Conservation (phyloP, 1,140 invertebrate species). For the Listronotus oregonensis region DNA sequence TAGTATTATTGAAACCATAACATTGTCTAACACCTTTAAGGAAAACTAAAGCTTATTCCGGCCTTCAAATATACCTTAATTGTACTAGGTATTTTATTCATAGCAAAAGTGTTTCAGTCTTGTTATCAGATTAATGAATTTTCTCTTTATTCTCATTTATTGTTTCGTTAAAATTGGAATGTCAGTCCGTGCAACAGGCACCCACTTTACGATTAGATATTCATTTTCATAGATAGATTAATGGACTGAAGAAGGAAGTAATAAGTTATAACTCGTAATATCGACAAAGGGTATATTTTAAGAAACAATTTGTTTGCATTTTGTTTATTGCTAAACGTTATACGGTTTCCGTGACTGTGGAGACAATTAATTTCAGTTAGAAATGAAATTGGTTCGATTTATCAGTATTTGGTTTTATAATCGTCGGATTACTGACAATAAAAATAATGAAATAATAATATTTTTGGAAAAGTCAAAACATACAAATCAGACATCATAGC, state of each 20-base stretch:
- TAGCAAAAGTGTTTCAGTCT: too few relatives aligned
- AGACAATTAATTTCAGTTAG: background rate
- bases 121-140: too few relatives aligned
- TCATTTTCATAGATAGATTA: constrained; percentile 6
- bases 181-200: constrained; percentile 5
- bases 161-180: constrained; percentile 1
- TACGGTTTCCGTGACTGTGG: constrained; percentile 1
- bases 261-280: constrained; percentile 11
- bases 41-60: too few relatives aligned
- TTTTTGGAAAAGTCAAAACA: too few relatives aligned
- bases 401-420: background rate
- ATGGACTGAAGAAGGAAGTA: constrained; percentile 5
- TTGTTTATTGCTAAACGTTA: background rate
- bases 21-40: too few relatives aligned
- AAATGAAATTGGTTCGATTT: constrained; percentile 3
- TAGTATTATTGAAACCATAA: too few relatives aligned
- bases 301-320: constrained; percentile 5
- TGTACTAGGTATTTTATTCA: too few relatives aligned
- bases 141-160: too few relatives aligned
- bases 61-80: too few relatives aligned
- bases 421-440: too few relatives aligned
- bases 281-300: constrained; percentile 8
- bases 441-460: too few relatives aligned
- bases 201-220: constrained; percentile 5
- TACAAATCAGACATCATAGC: too few relatives aligned